phyloP scores from a whole-genome alignment of 1,140 invertebrate species.

The Hypsibius dujardini region DNA sequence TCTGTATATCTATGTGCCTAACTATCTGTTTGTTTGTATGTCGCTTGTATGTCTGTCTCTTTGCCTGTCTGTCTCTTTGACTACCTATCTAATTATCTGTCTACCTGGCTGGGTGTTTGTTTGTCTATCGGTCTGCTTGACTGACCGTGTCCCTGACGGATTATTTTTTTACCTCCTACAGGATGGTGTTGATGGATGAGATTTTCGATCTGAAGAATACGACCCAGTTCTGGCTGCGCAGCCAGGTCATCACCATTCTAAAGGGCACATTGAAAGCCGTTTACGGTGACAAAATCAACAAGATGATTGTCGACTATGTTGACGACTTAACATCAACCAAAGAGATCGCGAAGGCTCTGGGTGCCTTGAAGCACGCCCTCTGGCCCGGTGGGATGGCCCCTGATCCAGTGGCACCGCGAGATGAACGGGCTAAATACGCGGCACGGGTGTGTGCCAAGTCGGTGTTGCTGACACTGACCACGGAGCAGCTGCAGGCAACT shows the following conservation, averaged over 20 bases:
- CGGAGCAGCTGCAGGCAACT: constrained; percentile 73
- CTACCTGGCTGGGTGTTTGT: too few species aligned
- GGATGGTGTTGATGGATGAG: constrained; percentile 65
- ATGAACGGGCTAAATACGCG: constrained; percentile 52
- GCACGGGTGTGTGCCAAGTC: constrained; percentile 68
- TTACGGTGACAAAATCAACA: constrained; percentile 60
- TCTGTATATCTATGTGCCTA: too few species aligned
- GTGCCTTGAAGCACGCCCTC: constrained; percentile 62
- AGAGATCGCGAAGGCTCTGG: constrained; percentile 70
- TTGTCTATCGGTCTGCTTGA: too few species aligned
- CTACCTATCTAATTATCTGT: too few species aligned
- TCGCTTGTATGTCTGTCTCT: too few species aligned
- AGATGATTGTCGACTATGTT: constrained; percentile 74
- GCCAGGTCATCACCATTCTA: constrained; percentile 57
- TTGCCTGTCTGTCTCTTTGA: too few species aligned
- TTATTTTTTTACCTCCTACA: too few species aligned
- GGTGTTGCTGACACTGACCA: constrained; percentile 50
- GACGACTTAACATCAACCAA: constrained; percentile 69
- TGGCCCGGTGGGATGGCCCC: constrained; percentile 56
- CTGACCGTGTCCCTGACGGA: too few species aligned
- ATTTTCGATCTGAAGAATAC: constrained; percentile 69
- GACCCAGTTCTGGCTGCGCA: constrained; percentile 61
- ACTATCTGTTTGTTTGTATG: too few species aligned
- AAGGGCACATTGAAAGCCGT: constrained; percentile 52
- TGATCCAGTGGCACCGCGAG: constrained; percentile 43